Conservation (phyloP, 2,113 vertebrate genomes). For the Rhipidura dahli region DNA sequence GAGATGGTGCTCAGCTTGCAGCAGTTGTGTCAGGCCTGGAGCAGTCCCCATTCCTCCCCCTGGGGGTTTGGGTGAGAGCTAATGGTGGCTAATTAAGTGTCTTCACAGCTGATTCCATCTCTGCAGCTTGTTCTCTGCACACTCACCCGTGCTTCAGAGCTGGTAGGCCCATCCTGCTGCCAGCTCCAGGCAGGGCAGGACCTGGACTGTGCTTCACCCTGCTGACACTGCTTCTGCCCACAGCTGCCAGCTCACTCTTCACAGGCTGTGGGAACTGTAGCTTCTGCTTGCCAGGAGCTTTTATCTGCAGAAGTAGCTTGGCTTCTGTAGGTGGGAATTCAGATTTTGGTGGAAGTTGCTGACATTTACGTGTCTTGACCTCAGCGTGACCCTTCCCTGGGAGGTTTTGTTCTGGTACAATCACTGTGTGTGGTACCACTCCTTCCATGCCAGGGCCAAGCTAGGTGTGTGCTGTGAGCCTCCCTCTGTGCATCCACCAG, state of each 20-base stretch:
- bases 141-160: not conserved
- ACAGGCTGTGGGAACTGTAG: not conserved
- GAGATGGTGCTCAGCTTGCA: not conserved
- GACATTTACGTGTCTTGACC: not conserved
- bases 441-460: not conserved
- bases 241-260: not conserved
- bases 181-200: not conserved
- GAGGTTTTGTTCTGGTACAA: not conserved
- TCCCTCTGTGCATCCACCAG: not conserved
- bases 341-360: not conserved
- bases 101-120: not conserved
- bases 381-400: not conserved
- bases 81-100: not conserved
- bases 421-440: not conserved
- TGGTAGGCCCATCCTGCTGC: not conserved
- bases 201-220: not conserved
- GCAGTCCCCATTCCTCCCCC: not conserved
- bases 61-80: not conserved
- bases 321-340: not conserved
- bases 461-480: not conserved
- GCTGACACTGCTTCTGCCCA: not conserved
- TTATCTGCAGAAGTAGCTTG: not conserved
- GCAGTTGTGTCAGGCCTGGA: not conserved
- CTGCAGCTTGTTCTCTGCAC: not conserved
- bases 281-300: not conserved